phyloP scores from a whole-genome alignment of 1,140 invertebrate genomes.

The Steinernema khuongi region DNA sequence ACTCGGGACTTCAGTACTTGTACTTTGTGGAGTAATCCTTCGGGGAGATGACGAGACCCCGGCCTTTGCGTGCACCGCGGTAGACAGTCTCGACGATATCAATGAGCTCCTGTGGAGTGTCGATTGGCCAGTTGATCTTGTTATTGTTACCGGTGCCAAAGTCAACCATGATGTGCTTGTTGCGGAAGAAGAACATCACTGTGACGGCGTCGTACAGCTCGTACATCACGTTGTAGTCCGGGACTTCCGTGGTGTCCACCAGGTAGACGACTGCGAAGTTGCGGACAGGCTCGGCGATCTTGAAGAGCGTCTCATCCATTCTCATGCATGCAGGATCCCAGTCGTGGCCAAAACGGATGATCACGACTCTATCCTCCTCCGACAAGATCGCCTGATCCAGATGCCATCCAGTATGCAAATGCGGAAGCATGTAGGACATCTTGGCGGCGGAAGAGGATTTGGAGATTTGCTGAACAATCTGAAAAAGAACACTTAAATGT shows the following conservation, averaged over 20 bases:
- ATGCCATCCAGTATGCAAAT: conserved; percentile 99
- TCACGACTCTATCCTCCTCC: conserved; percentile 93
- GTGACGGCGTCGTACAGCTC: conserved; percentile 99
- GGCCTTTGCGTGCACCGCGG: conserved; percentile 92
- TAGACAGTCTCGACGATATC: conserved; percentile 98
- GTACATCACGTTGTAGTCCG: conserved; percentile 97
- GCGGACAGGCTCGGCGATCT: conserved; percentile 92
- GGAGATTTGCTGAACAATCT: too few species aligned
- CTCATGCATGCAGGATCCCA: conserved; percentile 99
- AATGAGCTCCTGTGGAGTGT: conserved; percentile 98
- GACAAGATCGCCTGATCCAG: conserved; percentile 90
- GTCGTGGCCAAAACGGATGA: conserved; percentile 96
- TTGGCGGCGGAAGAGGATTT: too few species aligned
- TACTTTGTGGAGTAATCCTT: conserved; percentile 99
- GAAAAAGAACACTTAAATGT: too few species aligned
- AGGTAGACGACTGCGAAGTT: conserved; percentile 95
- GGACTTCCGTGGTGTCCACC: conserved; percentile 95
- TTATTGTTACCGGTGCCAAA: conserved; percentile 95
- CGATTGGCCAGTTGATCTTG: conserved; percentile 99
- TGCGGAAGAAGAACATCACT: conserved; percentile 99
- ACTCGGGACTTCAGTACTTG: conserved; percentile 73
- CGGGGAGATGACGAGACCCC: conserved; percentile 96
- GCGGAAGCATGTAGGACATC: conserved; percentile 99
- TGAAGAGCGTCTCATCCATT: conserved; percentile 94
- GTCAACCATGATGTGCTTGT: conserved; percentile 99